These are phyloP conservation scores for Trimorus sp. DNA, from an alignment of 2,888 invertebrate genomes.

Conservation along the genomic window DNA sequence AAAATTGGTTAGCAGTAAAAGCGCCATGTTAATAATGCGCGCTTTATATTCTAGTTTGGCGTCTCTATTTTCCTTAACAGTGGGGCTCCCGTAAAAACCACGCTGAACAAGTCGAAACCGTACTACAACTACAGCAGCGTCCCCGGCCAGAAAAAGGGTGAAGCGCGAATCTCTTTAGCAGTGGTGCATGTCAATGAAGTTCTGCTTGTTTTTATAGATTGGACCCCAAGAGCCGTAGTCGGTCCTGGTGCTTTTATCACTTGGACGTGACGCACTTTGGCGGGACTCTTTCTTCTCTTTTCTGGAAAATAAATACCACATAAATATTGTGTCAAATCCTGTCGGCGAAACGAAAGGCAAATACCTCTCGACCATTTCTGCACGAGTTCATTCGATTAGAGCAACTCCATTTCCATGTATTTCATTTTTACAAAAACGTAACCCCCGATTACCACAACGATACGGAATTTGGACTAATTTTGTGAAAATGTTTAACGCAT, in stretches of 20 bases:
- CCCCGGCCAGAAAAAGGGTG: constrained; percentile 25
- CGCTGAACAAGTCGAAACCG: constrained; percentile 25
- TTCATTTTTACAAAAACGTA: too few species aligned
- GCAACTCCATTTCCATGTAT: too few species aligned
- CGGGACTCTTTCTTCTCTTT: constrained; percentile 73
- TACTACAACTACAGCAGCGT: constrained; percentile 15
- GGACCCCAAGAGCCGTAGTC: constrained; percentile 88
- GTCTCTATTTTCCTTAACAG: constrained; percentile 32
- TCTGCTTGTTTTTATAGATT: constrained; percentile 88
- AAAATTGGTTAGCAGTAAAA: not conserved
- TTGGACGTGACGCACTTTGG: constrained; percentile 69
- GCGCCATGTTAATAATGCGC: constrained; percentile 5
- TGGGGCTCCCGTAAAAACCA: constrained; percentile 9
- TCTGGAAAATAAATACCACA: constrained; percentile 68
- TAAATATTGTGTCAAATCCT: constrained; percentile 15
- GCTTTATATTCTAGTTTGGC: constrained; percentile 7
- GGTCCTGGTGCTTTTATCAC: constrained; percentile 74
- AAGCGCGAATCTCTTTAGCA: constrained; percentile 80
- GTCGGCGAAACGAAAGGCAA: not conserved
- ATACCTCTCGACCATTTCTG: not conserved
- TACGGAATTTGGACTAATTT: too few species aligned
- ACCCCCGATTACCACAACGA: too few species aligned
- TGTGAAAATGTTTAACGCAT: too few species aligned
- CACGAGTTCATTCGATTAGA: too few species aligned
- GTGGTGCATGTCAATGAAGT: constrained; percentile 88